Evolutionary conservation across 2,797 vertebrate genomes (phyloP), one percentile per base, ranked within the genome.

Genomic region (Myiotriccus ornatus): DNA sequence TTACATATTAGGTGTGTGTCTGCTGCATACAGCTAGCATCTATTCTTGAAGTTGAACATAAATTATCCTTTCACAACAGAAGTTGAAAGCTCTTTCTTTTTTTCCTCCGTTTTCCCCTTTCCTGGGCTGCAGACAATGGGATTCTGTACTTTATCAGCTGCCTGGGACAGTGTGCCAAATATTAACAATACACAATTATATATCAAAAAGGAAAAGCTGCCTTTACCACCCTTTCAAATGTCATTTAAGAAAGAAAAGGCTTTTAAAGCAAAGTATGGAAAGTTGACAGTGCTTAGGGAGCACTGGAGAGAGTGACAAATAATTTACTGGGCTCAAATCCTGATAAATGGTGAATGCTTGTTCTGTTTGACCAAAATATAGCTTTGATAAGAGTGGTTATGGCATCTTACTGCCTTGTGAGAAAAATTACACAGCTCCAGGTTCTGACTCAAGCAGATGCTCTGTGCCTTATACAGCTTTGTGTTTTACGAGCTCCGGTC

Each of bases 331-430:
- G 11, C 32, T 89, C 56, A 82, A 19, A 23, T 89, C 32, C 46
- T 93, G 88, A 95, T 87, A 90, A 95, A 95, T 88, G 67, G 63
- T 78, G 73, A 92, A 77, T 77, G 67, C 34, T 86, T 95, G 62
- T 76, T 90, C 70, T 55, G 35, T 91, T 87, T 91, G 87, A 95
- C 90, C 91, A 90, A 94, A 91, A 93, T 86, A 82, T 71, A 89
- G 50, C 80, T 94, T 87, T 94, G 92, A 86, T 91, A 89, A 92
- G 81, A 91, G 30, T 77, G 19, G 52, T 65, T 95, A 62, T 84
- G 89, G 68, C 95, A 91, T 83, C 77, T 87, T 67, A 62, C 25
- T 79, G 84, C 76, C 46, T 84, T 94, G 35, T 87, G 84, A 95
- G 84, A 94, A 92, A 81, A 82, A 73, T 86, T 78, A 24, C 83